A percentile compares a stretch with the other conserved stretches of the same genome.
These are phyloP conservation scores for Drosophila saltans DNA, from an alignment of 1,140 invertebrate species.

Conservation along the genomic window DNA sequence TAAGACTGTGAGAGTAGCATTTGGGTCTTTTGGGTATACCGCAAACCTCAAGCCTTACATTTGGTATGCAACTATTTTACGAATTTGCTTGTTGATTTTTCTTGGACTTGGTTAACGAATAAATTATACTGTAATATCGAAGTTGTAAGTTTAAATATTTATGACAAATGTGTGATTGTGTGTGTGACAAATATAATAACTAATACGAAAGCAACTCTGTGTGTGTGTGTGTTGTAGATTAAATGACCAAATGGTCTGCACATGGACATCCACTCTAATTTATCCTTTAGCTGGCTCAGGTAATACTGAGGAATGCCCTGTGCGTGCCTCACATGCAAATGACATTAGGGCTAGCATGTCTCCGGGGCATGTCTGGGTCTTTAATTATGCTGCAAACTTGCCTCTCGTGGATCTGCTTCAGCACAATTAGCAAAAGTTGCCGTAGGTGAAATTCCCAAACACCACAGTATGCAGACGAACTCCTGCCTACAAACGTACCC, in stretches of 20 bases:
- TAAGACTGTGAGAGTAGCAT: background rate
- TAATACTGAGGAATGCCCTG: slow-evolving; percentile 9
- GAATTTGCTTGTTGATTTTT: slow-evolving; percentile 14
- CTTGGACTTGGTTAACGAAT: background rate
- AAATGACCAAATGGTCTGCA: slow-evolving; percentile 14
- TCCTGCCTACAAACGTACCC: no score
- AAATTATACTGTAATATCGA: slow-evolving; percentile 8
- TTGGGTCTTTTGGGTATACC: slow-evolving; percentile 5
- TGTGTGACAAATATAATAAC: slow-evolving; percentile 4
- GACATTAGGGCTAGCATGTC: slow-evolving; percentile 4
- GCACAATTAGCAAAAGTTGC: slow-evolving; percentile 74
- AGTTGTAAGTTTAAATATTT: slow-evolving; percentile 16
- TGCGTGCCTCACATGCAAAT: slow-evolving; percentile 42
- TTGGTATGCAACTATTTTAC: slow-evolving; percentile 9
- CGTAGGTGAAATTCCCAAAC: slow-evolving; percentile 50
- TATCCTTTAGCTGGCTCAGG: slow-evolving; percentile 1
- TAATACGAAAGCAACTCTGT: background rate
- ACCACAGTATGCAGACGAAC: no score
- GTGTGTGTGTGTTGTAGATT: slow-evolving; percentile 10
- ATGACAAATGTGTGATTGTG: background rate
- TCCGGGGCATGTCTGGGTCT: slow-evolving; percentile 57
- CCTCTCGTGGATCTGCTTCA: slow-evolving; percentile 43
- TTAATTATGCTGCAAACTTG: slow-evolving; percentile 78
- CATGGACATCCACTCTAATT: slow-evolving; percentile 8
- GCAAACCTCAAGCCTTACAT: background rate